Evolutionary conservation across 2,888 invertebrate genomes (phyloP), one percentile per base, ranked within the genome.

Genomic region (Lissocephala sabroskyi): DNA sequence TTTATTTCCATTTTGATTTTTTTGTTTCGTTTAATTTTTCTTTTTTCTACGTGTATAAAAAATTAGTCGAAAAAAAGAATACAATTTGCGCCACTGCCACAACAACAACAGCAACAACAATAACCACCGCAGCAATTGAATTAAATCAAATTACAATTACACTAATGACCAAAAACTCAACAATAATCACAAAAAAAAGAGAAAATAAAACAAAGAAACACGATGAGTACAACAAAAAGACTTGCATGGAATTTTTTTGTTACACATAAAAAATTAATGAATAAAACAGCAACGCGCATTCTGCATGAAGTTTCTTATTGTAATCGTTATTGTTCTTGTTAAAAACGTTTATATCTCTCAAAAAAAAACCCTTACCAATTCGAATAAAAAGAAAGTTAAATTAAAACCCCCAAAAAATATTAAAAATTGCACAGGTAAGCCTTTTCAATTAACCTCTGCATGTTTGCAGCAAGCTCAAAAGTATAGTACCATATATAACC

Each of bases 241-340:
- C 9, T 28, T 29, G 29, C 28, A 41, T 29, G 23, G 9, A 17
- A 41, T 3, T 29, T 41, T 17, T 41, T 41, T 30, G 7, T n/a
- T n/a, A n/a, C n/a, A n/a, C n/a, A n/a, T n/a, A n/a, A n/a, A n/a
- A n/a, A n/a, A n/a, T n/a, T n/a, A n/a, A n/a, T n/a, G n/a, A n/a
- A n/a, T n/a, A n/a, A n/a, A n/a, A n/a, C n/a, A 67, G 62, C 59
- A 62, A 59, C 71, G 68, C 71, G 67, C 71, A 71, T 63, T 51
- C 9, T 44, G 70, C 71, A 70, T 70, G 68, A 36, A 47, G 32
- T 59, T 60, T 45, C 39, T n/a, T n/a, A n/a, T n/a, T n/a, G n/a
- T 50, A 52, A 49, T 50, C 48, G 45, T 35, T 16, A 39, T 51
- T 28, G 17, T 36, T 49, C 43, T 52, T 33, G 1, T 3, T 13